Conservation (phyloP, 2,113 vertebrate species). For the Psettodes erumei region DNA sequence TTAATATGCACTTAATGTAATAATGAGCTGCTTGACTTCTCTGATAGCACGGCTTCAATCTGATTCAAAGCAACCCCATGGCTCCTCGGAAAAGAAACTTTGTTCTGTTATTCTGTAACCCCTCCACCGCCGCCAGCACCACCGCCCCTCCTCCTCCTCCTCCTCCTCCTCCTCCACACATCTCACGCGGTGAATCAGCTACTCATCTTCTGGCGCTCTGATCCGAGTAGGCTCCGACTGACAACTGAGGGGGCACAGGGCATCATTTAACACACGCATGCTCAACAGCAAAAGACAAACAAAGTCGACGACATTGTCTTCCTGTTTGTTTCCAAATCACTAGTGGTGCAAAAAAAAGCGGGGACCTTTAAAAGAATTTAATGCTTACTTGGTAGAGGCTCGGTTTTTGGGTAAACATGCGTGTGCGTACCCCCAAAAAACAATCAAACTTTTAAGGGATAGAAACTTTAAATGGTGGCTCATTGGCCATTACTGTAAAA, state of each 20-base stretch:
- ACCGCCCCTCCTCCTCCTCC: background rate
- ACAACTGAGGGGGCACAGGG: conserved; percentile 22
- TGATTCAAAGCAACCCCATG: conserved; percentile 54
- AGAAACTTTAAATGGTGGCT: background rate
- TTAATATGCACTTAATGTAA: conserved; percentile 71
- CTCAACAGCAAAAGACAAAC: conserved; percentile 17
- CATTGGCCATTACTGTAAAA: background rate
- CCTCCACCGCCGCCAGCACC: background rate
- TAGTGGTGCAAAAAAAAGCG: background rate
- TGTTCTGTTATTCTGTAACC: conserved; percentile 33
- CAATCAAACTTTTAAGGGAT: no score
- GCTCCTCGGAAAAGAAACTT: conserved; percentile 42
- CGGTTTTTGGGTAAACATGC: background rate
- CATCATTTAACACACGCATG: conserved; percentile 23
- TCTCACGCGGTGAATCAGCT: conserved; percentile 28
- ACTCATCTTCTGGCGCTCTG: conserved; percentile 36
- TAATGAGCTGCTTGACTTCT: conserved; percentile 72
- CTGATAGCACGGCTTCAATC: conserved; percentile 64
- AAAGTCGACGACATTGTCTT: background rate
- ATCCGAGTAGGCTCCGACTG: conserved; percentile 40
- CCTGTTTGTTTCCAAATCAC: conserved; percentile 5
- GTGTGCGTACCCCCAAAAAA: no score
- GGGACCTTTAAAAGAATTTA: background rate
- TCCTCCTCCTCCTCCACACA: conserved; percentile 35
- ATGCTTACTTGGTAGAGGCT: conserved; percentile 2